Conservation (phyloP, 2,888 invertebrate genomes). For the Nomada lathburiana region DNA sequence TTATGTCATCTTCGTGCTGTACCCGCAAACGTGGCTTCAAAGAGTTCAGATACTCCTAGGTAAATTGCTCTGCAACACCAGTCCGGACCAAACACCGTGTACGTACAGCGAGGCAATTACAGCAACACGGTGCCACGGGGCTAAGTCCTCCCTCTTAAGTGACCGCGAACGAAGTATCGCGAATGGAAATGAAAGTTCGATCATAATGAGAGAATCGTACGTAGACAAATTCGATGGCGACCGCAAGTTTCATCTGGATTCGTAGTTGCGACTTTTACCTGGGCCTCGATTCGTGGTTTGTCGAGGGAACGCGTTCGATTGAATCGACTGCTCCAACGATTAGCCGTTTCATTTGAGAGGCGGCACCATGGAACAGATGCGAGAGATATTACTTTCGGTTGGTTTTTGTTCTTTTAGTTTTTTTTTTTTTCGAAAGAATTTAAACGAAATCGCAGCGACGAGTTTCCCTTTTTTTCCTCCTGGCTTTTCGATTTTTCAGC, state of each 20-base stretch:
- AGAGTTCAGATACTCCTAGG: conserved; percentile 45
- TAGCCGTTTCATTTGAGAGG: conserved; percentile 47
- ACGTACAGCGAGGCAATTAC: conserved; percentile 45
- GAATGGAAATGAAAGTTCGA: conserved; percentile 23
- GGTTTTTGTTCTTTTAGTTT: neutral
- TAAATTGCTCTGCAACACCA: conserved; percentile 41
- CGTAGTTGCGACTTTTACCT: conserved; percentile 38
- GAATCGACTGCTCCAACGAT: conserved; percentile 51
- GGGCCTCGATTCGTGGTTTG: conserved; percentile 17
- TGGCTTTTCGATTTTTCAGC: neutral
- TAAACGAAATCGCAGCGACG: conserved; percentile 39
- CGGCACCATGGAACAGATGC: conserved; percentile 32
- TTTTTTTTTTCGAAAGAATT: conserved; percentile 37
- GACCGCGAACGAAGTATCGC: conserved; percentile 13
- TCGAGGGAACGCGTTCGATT: conserved; percentile 25
- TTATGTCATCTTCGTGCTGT: conserved; percentile 41
- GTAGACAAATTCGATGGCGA: neutral
- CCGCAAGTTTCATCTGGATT: neutral
- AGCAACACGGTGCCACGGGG: conserved; percentile 23
- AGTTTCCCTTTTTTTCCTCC: neutral
- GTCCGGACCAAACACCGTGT: conserved; percentile 15
- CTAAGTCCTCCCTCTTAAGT: neutral
- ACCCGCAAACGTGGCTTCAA: conserved; percentile 41
- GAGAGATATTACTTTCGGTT: conserved; percentile 46
- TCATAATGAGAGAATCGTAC: conserved; percentile 16